Evolutionary conservation across 2,888 invertebrate genomes (phyloP), one percentile per base, ranked within the genome.

Genomic region (Drosophila heteroneura): DNA sequence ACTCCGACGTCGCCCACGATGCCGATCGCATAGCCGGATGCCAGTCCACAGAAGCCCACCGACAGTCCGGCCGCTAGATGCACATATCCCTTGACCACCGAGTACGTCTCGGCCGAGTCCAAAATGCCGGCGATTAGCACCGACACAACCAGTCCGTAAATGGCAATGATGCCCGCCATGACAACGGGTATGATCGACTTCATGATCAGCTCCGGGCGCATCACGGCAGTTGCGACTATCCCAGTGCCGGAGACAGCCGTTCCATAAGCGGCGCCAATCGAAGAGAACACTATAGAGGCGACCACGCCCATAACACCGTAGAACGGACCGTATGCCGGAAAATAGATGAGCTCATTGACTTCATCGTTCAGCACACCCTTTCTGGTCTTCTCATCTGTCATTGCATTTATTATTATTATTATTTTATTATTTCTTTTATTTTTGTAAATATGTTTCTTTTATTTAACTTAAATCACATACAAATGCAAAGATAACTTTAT

Each of bases 181-280:
- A 98, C 98, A 83, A 99, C 99, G 79, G 99, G 99, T 94, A 99
- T 99, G 94, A 99, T 98, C 93, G 98, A 99, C 94, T 99, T 99
- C 99, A 99, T 99, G 94, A 99, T 99, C 92, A 99, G 95, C 94
- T 99, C 99, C 68, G 99, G 99, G 94, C 99, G 95, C 98, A 99
- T 98, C 91, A 99, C 99, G 88, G 99, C 98, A 98, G 99, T 99
- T 92, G 99, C 98, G 82, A 99, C 98, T 92, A 99, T 99, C 94
- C 99, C 99, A 68, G 99, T 98, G 76, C 87, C 87, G 6, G 87
- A 26, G 0, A 88, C 70, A 5, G 89, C 90, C 0, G 90, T 90
- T 7, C 87, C 99, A 95, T 99, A 99, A 52, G 99, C 98, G 63
- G 99, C 99, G 93, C 99, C 99, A 92, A 90, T 83, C 52, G 90